phyloP scores from a whole-genome alignment of 2,113 vertebrate species.

The Ciconia stormi region DNA sequence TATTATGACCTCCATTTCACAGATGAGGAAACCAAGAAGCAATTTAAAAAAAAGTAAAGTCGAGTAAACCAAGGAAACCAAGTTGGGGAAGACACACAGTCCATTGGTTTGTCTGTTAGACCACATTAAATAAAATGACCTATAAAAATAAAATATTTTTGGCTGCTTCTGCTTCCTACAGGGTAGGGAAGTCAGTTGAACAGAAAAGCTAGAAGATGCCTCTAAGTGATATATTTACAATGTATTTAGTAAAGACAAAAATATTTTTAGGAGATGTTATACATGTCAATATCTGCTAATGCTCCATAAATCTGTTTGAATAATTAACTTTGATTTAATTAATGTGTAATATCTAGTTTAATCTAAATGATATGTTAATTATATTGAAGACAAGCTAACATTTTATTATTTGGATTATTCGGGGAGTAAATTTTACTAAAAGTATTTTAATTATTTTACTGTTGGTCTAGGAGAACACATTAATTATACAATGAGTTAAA shows the following conservation, averaged over 20 bases:
- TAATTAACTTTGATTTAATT: slow-evolving; percentile 26
- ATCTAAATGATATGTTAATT: not conserved
- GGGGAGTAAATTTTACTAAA: not conserved
- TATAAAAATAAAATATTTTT: not conserved
- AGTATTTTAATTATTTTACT: not conserved
- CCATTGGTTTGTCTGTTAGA: not conserved
- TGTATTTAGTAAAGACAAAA: not conserved
- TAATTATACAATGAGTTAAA: not conserved
- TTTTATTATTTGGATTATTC: slow-evolving; percentile 4
- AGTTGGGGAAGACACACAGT: not conserved
- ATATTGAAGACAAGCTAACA: not conserved
- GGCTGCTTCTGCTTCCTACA: not conserved
- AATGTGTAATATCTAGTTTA: not conserved
- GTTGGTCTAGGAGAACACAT: not conserved
- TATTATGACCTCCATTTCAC: not conserved
- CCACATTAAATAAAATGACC: not conserved
- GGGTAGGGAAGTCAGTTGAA: not conserved
- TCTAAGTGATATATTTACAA: not conserved
- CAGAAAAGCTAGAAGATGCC: not conserved
- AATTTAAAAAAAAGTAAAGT: not conserved
- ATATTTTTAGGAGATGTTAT: not conserved
- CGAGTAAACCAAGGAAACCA: not conserved
- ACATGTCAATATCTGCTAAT: not conserved
- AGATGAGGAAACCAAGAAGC: not conserved
- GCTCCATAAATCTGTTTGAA: slow-evolving; percentile 4